phyloP scores from a whole-genome alignment of 2,888 invertebrate genomes.

The Rapana venosa region DNA sequence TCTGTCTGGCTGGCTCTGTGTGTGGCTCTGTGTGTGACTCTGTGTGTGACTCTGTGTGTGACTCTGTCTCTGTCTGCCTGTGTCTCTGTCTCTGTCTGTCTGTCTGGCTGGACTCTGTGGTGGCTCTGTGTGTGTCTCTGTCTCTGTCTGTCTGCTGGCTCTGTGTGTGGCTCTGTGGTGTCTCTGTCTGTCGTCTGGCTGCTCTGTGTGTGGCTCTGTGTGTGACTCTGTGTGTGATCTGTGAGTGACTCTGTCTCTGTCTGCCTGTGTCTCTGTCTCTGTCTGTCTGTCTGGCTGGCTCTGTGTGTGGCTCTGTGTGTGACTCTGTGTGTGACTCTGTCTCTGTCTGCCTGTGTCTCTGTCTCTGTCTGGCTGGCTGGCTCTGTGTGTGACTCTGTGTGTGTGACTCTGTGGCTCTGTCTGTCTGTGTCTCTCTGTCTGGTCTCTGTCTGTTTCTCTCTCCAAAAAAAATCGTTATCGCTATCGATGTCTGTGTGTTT shows the following conservation, averaged over 20 bases:
- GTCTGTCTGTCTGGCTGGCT: not conserved
- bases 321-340: too few species aligned
- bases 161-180: too few species aligned
- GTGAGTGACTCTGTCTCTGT: not conserved
- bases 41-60: not conserved
- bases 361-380: too few species aligned
- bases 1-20: slow-evolving; percentile 25
- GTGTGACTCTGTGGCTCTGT: not conserved
- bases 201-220: not conserved
- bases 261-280: not conserved
- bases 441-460: too few species aligned
- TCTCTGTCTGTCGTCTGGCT: not conserved
- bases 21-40: not conserved
- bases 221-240: not conserved
- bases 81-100: slow-evolving; percentile 27
- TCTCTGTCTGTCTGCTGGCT: not conserved
- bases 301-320: too few species aligned
- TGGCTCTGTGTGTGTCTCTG: not conserved
- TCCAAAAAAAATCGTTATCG: too few species aligned
- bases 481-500: too few species aligned
- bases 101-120: not conserved
- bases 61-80: slow-evolving; percentile 12
- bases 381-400: not conserved
- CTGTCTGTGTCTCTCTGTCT: too few species aligned
- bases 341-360: too few species aligned